Evolutionary conservation across 1,140 invertebrate genomes (phyloP).

Genomic region (Xylocopa sonorina): DNA sequence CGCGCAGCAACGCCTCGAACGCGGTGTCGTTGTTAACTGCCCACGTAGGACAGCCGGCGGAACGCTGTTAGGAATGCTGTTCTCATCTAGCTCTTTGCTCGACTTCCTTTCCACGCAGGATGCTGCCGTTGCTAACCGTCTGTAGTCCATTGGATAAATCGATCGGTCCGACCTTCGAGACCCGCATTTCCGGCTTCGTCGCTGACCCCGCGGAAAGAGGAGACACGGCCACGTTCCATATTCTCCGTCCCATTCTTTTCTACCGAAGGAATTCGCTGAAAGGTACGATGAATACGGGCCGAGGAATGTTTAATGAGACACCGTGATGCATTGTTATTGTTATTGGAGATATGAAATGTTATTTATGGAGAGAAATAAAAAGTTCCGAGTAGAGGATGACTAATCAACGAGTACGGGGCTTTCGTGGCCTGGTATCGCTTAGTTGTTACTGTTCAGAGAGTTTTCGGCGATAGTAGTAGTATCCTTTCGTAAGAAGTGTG

Average conservation of each 20-base stretch:
- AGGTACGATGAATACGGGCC: not conserved
- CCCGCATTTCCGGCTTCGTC: constrained; percentile 62
- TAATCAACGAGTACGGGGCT: too few species aligned
- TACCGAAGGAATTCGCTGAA: constrained; percentile 52
- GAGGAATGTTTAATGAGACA: not conserved
- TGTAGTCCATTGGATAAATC: too few species aligned
- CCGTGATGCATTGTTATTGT: not conserved
- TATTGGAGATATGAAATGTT: not conserved
- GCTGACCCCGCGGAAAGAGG: constrained; percentile 58
- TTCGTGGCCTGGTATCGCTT: too few species aligned
- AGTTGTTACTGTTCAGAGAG: too few species aligned
- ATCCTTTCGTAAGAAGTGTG: too few species aligned
- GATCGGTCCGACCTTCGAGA: constrained; percentile 28
- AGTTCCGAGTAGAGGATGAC: too few species aligned
- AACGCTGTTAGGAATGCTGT: constrained; percentile 35
- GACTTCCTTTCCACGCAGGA: constrained; percentile 4
- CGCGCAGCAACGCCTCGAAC: constrained; percentile 6
- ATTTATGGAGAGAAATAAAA: too few species aligned
- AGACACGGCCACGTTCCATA: constrained; percentile 57
- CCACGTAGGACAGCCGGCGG: constrained; percentile 4
- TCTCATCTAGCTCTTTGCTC: constrained; percentile 24
- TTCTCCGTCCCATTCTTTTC: constrained; percentile 44
- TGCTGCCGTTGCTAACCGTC: too few species aligned
- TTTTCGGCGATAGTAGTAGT: too few species aligned
- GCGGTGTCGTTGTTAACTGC: constrained; percentile 42